Evolutionary conservation across 2,888 invertebrate species (phyloP), one percentile per base, ranked within the genome.

Genomic region (Thecophora atra): DNA sequence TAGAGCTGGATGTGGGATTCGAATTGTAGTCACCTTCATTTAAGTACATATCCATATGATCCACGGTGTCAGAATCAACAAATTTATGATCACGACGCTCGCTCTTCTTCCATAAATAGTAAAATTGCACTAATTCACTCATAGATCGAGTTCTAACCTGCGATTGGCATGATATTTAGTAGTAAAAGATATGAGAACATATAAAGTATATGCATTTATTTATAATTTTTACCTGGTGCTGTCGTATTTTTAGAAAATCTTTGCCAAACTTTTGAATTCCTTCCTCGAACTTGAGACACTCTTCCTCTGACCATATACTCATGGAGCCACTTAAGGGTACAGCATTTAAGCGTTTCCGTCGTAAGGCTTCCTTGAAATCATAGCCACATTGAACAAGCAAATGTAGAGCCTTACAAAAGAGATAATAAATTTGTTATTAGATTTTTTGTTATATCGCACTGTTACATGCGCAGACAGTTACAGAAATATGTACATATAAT

Each of bases 61-160:
- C 86, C 7, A 86, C 81, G 5, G 85, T 85, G 60, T 85, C 84
- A 15, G 85, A 82, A 4, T 84, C 81, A 1, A 81, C 80, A 69
- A 83, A 85, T 74, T 83, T 81, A 52, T 84, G 83, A 79, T 99
- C 99, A 86, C 98, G 97, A 21, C 99, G 89, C 83, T 98, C 98
- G 30, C 98, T 98, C 87, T 99, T 99, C 87, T 99, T 99, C 99
- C 99, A 99, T 71, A 98, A 89, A 81, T 95, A 95, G 86, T 95
- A 95, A 88, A 99, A 99, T 84, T 98, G 97, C 17, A 99, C 97
- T 75, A 99, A 88, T 87, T 99, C 99, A 44, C 98, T 96, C 58
- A 99, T 97, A 11, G 97, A 95, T 78, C 98, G 89, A 72, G 98
- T 97, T 79, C 95, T 90, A 63, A 98, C 87, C 86, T 86, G 72